Conservation (phyloP, 92 coral and sea anemone species). For the Pocillopora grandis region DNA sequence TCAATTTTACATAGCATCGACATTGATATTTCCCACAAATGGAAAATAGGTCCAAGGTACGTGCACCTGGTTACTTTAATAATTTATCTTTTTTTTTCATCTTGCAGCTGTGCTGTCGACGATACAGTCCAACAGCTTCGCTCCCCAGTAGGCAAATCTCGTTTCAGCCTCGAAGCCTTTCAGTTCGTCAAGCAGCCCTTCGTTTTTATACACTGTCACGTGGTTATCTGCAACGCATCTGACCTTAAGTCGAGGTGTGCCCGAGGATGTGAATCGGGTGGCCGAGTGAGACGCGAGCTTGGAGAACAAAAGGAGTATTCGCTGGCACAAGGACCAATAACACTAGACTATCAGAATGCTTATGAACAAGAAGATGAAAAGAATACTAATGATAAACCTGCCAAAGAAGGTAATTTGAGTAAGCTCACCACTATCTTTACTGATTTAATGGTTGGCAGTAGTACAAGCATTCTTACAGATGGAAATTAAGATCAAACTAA, state of each 20-base stretch:
- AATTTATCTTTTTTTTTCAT: not conserved
- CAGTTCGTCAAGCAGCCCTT: constrained; percentile 18
- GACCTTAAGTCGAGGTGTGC: constrained; percentile 20
- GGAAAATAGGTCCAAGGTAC: no score
- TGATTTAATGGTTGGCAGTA: no score
- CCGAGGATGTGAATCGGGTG: constrained; percentile 14
- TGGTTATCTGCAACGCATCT: constrained; percentile 18
- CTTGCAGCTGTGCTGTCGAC: constrained; percentile 20
- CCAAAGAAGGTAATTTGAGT: not conserved
- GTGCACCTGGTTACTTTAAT: not conserved
- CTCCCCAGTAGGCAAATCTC: constrained; percentile 4
- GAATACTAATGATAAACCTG: not conserved
- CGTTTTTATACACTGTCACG: constrained; percentile 29
- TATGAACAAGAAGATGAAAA: not conserved
- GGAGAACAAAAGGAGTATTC: not conserved
- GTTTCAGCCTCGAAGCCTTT: constrained; percentile 27
- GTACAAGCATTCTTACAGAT: no score
- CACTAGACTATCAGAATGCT: not conserved
- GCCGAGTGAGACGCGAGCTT: not conserved
- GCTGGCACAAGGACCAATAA: constrained; percentile 19
- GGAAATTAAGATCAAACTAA: no score
- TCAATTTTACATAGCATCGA: no score
- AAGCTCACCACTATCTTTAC: not conserved
- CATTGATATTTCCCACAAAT: no score
- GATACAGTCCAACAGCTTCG: not conserved